Percentiles rank a stretch among this genome's conserved stretches.
Evolutionary conservation across 2,797 vertebrate genomes (phyloP).

Genomic region (Heliangelus exortis): DNA sequence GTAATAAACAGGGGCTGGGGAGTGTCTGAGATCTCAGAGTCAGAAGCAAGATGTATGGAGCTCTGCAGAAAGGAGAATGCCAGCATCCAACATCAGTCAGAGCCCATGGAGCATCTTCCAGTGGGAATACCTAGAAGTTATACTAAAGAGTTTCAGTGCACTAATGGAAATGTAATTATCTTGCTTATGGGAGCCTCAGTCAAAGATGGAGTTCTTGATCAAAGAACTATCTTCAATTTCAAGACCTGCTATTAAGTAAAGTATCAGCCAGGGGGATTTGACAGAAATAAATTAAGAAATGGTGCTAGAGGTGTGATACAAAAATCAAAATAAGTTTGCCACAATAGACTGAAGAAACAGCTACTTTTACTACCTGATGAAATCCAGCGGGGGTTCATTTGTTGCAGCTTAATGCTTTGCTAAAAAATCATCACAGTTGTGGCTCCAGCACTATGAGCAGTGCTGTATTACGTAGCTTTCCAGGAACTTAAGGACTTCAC

Average conservation of each 20-base stretch:
- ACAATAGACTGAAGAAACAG: not conserved
- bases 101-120: not conserved
- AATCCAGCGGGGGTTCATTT: not conserved
- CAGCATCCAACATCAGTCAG: not conserved
- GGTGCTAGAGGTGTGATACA: accelerated
- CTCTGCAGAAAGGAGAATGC: not conserved
- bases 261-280: not conserved
- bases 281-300: not conserved
- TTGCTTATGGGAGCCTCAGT: not conserved
- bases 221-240: not conserved
- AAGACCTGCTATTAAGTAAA: not conserved
- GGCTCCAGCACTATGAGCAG: not conserved
- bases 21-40: not conserved
- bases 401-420: not conserved
- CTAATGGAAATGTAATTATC: not conserved
- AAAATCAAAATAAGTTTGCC: not conserved
- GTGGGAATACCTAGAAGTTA: not conserved
- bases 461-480: not conserved
- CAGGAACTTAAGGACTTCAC: not conserved
- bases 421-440: not conserved
- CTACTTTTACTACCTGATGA: not conserved
- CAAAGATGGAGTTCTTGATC: not conserved
- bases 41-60: not conserved
- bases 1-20: not conserved
- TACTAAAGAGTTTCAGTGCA: not conserved